Conservation (phyloP, 1,140 invertebrate species). For the Ridgeia piscesae region DNA sequence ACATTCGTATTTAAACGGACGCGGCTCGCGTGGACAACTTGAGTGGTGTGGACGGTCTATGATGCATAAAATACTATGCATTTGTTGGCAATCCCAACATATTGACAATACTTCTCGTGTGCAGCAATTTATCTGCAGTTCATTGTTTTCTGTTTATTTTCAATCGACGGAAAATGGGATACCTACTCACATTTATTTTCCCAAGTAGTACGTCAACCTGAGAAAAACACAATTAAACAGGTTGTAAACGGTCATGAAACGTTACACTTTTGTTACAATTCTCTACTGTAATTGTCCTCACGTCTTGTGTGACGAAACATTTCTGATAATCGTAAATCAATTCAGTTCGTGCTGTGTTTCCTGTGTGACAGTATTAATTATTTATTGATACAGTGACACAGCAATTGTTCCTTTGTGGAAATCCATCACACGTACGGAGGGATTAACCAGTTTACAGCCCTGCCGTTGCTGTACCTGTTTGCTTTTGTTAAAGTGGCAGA, state of each 20-base stretch:
- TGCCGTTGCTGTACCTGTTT: too few species aligned
- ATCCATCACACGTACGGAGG: too few species aligned
- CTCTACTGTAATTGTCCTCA: neutral
- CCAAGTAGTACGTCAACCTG: neutral
- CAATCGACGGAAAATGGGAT: neutral
- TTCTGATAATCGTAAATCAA: neutral
- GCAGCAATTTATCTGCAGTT: neutral
- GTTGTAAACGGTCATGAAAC: neutral
- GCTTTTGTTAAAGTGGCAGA: too few species aligned
- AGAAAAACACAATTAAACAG: neutral
- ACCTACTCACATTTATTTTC: neutral
- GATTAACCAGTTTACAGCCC: too few species aligned
- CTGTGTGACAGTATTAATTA: neutral
- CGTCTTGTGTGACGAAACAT: neutral
- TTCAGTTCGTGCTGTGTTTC: neutral
- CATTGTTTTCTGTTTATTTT: neutral
- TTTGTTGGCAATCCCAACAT: neutral
- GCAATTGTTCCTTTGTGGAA: neutral
- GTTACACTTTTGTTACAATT: neutral
- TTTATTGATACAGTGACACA: neutral
- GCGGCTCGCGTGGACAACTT: too few species aligned
- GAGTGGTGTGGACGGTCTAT: too few species aligned
- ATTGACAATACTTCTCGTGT: neutral
- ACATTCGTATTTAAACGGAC: too few species aligned
- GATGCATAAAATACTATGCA: too few species aligned